Conservation (phyloP, 1,140 invertebrate genomes). For the Brachionus asplanchnoidis region DNA sequence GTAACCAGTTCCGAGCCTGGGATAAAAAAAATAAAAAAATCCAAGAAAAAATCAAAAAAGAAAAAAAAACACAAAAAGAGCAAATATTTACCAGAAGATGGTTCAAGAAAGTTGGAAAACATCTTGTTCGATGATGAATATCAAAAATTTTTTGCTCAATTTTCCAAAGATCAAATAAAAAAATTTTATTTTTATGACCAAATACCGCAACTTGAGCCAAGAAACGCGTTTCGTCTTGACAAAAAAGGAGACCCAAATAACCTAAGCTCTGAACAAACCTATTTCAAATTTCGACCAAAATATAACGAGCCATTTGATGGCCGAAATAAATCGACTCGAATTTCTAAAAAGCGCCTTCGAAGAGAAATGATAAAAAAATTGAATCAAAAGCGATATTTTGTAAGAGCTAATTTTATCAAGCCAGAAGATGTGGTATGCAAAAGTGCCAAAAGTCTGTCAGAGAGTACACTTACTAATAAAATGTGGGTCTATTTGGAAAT, state of each 20-base stretch:
- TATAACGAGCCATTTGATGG: not conserved
- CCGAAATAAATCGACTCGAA: not conserved
- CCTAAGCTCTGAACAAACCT: not conserved
- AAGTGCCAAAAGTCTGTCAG: not conserved
- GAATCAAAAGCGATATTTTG: conserved; percentile 20
- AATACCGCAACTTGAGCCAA: not conserved
- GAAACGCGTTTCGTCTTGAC: conserved; percentile 22
- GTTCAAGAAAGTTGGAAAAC: not conserved
- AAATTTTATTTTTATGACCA: conserved; percentile 16
- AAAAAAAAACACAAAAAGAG: not conserved
- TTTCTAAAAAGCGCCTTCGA: not conserved
- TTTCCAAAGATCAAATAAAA: conserved; percentile 30
- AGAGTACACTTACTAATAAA: conserved; percentile 22
- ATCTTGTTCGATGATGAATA: not conserved
- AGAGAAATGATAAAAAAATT: conserved; percentile 9
- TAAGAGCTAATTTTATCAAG: not conserved
- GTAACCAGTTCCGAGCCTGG: not conserved
- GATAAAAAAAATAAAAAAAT: not conserved
- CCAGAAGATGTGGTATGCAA: not conserved
- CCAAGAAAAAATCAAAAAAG: not conserved
- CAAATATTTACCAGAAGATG: not conserved
- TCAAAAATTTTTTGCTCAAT: not conserved
- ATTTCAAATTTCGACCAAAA: conserved; percentile 1
- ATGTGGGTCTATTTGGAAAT: conserved; percentile 33
- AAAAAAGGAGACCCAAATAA: conserved; percentile 39